A percentile compares a stretch with the other conserved stretches of the same genome.
phyloP scores from a whole-genome alignment of 2,888 invertebrate species.

The Lasioglossum pauxillum region DNA sequence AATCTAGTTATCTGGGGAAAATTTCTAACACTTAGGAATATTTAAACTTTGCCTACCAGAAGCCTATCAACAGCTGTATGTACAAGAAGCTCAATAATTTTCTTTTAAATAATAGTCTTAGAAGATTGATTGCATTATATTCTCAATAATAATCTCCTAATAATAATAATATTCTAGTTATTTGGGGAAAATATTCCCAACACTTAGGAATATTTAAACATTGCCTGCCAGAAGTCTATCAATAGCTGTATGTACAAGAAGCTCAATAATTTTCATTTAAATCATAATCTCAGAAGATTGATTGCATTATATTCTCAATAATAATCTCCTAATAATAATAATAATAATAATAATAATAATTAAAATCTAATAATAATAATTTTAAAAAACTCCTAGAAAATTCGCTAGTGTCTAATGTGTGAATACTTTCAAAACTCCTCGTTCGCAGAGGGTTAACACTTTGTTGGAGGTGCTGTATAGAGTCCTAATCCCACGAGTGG shows the following conservation, averaged over 20 bases:
- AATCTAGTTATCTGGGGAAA: no score
- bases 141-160: not conserved
- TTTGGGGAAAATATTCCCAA: no score
- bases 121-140: not conserved
- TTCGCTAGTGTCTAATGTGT: not conserved
- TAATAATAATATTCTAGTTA: no score
- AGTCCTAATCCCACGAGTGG: not conserved
- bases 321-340: no score
- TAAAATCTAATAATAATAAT: no score
- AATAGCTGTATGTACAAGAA: not conserved
- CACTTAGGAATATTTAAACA: no score
- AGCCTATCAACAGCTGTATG: no score
- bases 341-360: no score
- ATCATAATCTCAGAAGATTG: not conserved
- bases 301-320: not conserved
- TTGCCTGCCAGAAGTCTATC: no score
- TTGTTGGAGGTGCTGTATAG: not conserved
- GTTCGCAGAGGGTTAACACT: not conserved
- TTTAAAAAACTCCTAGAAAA: not conserved
- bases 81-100: not conserved
- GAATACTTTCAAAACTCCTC: not conserved
- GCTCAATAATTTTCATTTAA: not conserved
- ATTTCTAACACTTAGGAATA: no score
- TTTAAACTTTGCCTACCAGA: no score
- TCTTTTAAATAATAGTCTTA: not conserved